These are phyloP conservation scores for Terebella lapidaria DNA, from an alignment of 2,888 invertebrate species.

Conservation along the genomic window DNA sequence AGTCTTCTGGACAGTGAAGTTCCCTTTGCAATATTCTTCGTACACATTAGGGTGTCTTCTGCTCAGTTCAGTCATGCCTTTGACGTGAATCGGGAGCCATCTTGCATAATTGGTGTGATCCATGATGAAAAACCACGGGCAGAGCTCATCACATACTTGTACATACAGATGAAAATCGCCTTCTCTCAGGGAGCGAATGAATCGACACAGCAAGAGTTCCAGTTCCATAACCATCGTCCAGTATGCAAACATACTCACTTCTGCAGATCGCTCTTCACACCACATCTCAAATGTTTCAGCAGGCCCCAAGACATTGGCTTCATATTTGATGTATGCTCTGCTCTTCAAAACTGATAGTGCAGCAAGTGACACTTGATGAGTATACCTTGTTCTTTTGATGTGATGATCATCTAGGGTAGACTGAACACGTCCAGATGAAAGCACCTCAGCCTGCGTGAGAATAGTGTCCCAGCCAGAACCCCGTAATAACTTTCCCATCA, in stretches of 20 bases:
- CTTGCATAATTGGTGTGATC: no score
- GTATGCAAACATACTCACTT: no score
- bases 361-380: neutral
- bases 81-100: no score
- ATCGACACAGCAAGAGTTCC: no score
- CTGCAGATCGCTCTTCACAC: neutral
- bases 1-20: neutral
- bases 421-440: neutral
- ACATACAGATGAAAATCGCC: no score
- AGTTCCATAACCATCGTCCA: no score
- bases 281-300: neutral
- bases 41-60: neutral
- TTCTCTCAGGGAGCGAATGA: no score
- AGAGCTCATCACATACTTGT: no score
- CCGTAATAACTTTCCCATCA: neutral
- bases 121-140: no score
- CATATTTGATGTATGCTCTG: slow-evolving; percentile 1
- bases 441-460: neutral
- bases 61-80: no score
- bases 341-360: neutral
- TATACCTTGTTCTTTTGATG: neutral
- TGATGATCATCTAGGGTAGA: neutral
- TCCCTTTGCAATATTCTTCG: neutral
- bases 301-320: neutral
- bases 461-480: neutral